Base-by-base conservation (phyloP, 2,888 invertebrate genomes). In the Lepetodrilus schrolli region DNA sequence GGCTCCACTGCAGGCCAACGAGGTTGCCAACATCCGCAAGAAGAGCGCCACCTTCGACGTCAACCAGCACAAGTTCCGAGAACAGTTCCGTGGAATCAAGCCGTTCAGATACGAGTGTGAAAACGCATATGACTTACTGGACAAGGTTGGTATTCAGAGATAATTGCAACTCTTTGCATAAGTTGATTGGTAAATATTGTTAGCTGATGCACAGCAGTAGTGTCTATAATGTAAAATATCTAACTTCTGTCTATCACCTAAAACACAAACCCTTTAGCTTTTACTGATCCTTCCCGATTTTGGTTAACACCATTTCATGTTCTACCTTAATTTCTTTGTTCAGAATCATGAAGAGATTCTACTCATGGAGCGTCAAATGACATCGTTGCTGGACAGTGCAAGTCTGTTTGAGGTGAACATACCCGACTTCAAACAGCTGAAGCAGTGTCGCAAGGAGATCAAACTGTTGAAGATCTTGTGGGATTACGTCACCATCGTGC, bases 331-430 rank as follows among this genome's bases (percentile, higher is more conserved):
- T 66, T 69, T 5, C 92, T 85, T 94, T 94, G 90, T 95, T 94
- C 89, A 94, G 85, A 94, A 95, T 21, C 94, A 96, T 88, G 92
- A 92, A 72, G 95, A 96, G 89, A 94, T 98, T 82, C 87, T 92
- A n/a, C 92, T 93, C 80, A 92, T 97, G 84, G 98, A 98, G 91
- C 93, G 93, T 50, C 95, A 96, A 87, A 97, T 98, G 96, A 92
- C 92, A 75, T 93, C 94, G 47, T 95, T 98, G 80, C 95, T 96
- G 86, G 94, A 95, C 81, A 96, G 97, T 3, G 98, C 98, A 0
- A 95, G 95, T 1, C 92, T 98, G 50, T 98, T 98, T 91, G 98
- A 98, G 92, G 97, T 98, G 0, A 95, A 94, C 83, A 95, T 97
- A 20, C 96, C 98, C 0, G 98, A 98, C 89, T 98, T 97, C 88